Percentiles rank a stretch among this genome's conserved stretches.
Conservation (phyloP, 2,888 invertebrate species). For the Eilema caniola region DNA sequence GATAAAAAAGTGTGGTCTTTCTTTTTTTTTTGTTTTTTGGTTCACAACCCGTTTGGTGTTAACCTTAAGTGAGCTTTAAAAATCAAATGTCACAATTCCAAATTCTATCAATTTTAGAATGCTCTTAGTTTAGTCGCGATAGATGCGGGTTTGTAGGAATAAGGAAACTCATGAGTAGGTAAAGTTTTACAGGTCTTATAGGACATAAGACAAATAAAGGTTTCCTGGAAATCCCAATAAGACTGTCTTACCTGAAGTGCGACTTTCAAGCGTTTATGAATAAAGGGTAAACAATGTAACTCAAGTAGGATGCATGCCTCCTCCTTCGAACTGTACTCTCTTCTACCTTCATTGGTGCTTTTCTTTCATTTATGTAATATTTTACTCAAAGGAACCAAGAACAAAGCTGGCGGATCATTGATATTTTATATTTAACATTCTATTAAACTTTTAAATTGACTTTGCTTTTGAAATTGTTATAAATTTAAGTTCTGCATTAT, state of each 20-base stretch:
- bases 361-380: constrained; percentile 2
- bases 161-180: neutral
- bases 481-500: neutral
- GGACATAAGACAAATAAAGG: neutral
- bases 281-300: neutral
- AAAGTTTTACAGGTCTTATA: neutral
- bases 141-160: neutral
- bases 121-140: neutral
- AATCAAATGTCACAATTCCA: neutral
- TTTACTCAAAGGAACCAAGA: neutral
- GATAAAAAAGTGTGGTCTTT: too few relatives aligned
- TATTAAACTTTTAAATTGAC: constrained; percentile 8
- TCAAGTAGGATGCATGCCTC: neutral
- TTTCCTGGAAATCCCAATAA: neutral
- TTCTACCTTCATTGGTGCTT: neutral
- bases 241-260: neutral
- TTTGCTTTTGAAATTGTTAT: neutral
- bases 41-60: too few relatives aligned
- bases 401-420: constrained; percentile 7
- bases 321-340: neutral
- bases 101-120: neutral
- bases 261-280: neutral
- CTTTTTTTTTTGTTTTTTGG: too few relatives aligned
- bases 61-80: neutral
- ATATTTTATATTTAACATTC: constrained; percentile 10